Evolutionary conservation across 2,113 vertebrate species (phyloP).

Genomic region (Hippolais icterina): DNA sequence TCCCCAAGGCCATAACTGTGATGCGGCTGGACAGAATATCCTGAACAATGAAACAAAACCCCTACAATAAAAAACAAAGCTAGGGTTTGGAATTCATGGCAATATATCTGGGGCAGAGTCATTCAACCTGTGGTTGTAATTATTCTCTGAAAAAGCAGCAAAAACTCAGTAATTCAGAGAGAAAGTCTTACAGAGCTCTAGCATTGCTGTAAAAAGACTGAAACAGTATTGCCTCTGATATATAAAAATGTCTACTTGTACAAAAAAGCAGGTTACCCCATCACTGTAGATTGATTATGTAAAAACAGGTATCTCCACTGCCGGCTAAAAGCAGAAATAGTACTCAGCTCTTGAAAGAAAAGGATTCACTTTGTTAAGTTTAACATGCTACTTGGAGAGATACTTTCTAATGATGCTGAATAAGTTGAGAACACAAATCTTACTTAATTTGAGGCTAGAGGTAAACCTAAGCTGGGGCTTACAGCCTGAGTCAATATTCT

Average conservation of each 20-base stretch:
- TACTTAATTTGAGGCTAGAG: conserved; percentile 16
- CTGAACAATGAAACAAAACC: neutral
- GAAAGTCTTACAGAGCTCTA: neutral
- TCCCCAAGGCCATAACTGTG: neutral
- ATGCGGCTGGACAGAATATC: neutral
- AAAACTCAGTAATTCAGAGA: neutral
- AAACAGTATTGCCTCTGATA: neutral
- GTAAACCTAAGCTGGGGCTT: neutral
- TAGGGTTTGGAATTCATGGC: neutral
- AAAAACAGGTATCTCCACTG: neutral
- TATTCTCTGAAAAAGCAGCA: neutral
- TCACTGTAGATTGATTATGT: neutral
- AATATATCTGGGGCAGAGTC: neutral
- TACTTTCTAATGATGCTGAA: neutral
- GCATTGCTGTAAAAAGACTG: neutral
- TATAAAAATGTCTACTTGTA: neutral
- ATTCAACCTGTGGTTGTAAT: neutral
- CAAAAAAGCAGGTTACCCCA: neutral
- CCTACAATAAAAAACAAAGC: conserved; percentile 1
- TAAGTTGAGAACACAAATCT: neutral
- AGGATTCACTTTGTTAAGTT: neutral
- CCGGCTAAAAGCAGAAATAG: conserved; percentile 13
- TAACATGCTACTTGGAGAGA: neutral
- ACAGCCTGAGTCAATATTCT: neutral
- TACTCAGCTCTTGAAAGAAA: neutral